Base-by-base conservation (phyloP, 2,888 invertebrate species). In the Odontocerum albicorne region DNA sequence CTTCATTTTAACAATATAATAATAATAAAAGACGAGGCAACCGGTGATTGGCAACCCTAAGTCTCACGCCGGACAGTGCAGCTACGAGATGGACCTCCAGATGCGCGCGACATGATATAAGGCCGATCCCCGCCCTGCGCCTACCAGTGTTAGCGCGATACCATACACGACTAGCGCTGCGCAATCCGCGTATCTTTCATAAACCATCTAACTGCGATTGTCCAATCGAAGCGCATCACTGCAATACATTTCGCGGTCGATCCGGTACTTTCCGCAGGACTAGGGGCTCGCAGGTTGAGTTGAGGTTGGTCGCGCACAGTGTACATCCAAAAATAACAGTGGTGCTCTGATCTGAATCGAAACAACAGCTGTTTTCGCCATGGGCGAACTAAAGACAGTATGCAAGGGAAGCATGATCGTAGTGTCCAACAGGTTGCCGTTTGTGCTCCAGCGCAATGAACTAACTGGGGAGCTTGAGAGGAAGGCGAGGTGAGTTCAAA, bases 341-440 rank as follows among this genome's bases (percentile, higher is more conserved):
- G 42, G 13, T 40, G 40, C 12, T 35, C 4, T 4, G 10, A 6
- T 27, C 10, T 8, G 6, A 21, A 42, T n/a, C n/a, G n/a, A 38
- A 38, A 15, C 8, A 38, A n/a, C 13, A 12, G 6, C 27, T 19
- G 17, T 2, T 10, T 15, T 21, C 43, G 19, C 36, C 36, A 60
- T 60, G 60, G 60, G 60, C 22, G 61, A 61, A 27, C 40, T 49
- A 8, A 61, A 47, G 55, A 49, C 47, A 12, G 47, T 35, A 65
- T 79, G 79, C 67, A 84, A 83, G 65, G 87, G 86, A 64, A 90
- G 87, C 68, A 86, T 94, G 82, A 92, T 94, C 66, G 93, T 94
- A 64, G 92, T 94, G 57, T 93, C 94, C 63, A 94, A 94, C 75
- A 81, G 94, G 64, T 77, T 94, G 69, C 94, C 94, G 4, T 94